Evolutionary conservation across 2,888 invertebrate genomes (phyloP), one percentile per base, ranked within the genome.

Genomic region (Cetonia aurata): DNA sequence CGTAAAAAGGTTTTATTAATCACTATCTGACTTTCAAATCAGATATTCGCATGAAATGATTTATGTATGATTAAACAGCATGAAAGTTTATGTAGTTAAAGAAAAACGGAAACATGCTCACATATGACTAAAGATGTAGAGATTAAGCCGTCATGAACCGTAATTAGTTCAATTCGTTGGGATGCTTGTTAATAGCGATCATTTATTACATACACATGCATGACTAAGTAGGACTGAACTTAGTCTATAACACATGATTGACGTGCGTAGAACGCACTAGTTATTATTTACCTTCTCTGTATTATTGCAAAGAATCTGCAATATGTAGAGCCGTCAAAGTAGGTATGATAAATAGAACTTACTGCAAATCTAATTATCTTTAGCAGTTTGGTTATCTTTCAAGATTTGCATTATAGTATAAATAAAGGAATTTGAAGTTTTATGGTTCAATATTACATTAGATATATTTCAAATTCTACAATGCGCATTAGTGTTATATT

Each of bases 71-170:
- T 8, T n/a, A 46, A 31, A 25, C 12, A 31, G 13, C 46, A 31
- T n/a, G 46, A 60, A 13, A 12, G 25, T 13, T 31, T 46, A 19
- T n/a, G n/a, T 25, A 25, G 46, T 31, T 25, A 10, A 60, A 60
- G 33, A 48, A 46, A 60, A 59, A 59, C 59, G 12, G 59, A 60
- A 60, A 46, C 42, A 59, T 3, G 46, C 8, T 46, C 60, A 60
- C 46, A 60, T 46, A 48, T 60, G 15, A 60, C 46, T 6, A 15
- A 8, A 31, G 46, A 31, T 48, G 46, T 12, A 31, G 31, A 60
- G 46, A 60, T 60, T 60, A 60, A 48, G 48, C 48, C 46, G 46
- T 60, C 31, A 15, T 31, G 60, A 13, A 46, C 13, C 46, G 48
- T 60, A 60, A 46, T 60, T 60, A 46, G 60, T 46, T 60, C 31